These are phyloP conservation scores for Lucinisca nassula DNA, from an alignment of 2,888 invertebrate species.

Conservation along the genomic window DNA sequence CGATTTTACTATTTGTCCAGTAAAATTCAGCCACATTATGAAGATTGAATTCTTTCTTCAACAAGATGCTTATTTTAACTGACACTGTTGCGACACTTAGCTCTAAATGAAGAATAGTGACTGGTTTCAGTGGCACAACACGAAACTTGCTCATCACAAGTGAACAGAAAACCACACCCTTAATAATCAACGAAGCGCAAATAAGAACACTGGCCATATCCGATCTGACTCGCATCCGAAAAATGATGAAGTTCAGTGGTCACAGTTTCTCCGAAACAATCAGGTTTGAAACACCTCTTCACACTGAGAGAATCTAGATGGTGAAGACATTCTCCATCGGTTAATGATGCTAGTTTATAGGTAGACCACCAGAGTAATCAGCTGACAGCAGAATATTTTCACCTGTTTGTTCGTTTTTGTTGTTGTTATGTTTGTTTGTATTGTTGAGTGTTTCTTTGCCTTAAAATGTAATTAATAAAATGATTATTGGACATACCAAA, in stretches of 20 bases:
- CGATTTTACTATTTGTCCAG: too few relatives aligned
- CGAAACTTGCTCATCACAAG: constrained; percentile 66
- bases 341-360: too few relatives aligned
- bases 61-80: constrained; percentile 30
- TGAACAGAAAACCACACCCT: constrained; percentile 47
- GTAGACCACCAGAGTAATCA: too few relatives aligned
- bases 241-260: constrained; percentile 24
- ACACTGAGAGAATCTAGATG: not conserved
- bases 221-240: constrained; percentile 33
- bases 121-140: constrained; percentile 64
- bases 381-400: too few relatives aligned
- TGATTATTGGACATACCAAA: too few relatives aligned
- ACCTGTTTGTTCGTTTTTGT: too few relatives aligned
- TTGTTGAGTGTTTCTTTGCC: too few relatives aligned
- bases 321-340: too few relatives aligned
- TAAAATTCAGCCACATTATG: not conserved
- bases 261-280: constrained; percentile 43
- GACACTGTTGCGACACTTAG: constrained; percentile 62
- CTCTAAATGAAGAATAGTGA: constrained; percentile 65
- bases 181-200: constrained; percentile 41
- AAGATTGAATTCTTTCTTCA: constrained; percentile 33
- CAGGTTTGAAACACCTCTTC: constrained; percentile 57
- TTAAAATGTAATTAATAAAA: too few relatives aligned
- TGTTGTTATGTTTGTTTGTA: too few relatives aligned
- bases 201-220: constrained; percentile 71